Conservation (phyloP, 2,797 vertebrate species). For the Ispidina picta region DNA sequence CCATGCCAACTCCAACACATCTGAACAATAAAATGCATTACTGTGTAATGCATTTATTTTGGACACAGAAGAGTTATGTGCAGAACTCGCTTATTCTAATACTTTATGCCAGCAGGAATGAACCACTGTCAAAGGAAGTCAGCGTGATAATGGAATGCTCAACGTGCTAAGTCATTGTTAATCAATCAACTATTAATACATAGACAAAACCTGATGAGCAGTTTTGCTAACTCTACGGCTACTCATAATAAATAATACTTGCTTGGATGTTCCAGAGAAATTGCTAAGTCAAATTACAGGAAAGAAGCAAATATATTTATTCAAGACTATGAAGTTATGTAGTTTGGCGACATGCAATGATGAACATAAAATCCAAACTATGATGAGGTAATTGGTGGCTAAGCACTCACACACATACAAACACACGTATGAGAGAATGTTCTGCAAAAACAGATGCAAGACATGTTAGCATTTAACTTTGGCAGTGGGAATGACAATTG, state of each 20-base stretch:
- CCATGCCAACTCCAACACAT: conserved; percentile 75
- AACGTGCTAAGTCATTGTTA: conserved; percentile 74
- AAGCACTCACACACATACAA: conserved; percentile 62
- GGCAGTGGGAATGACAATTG: conserved; percentile 42
- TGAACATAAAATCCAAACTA: conserved; percentile 72
- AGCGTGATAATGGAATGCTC: conserved; percentile 78
- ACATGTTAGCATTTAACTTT: conserved; percentile 67
- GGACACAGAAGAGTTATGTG: conserved; percentile 64
- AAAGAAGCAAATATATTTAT: conserved; percentile 73
- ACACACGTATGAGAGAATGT: conserved; percentile 48
- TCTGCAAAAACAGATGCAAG: conserved; percentile 52
- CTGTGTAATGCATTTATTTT: conserved; percentile 78
- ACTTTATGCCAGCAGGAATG: conserved; percentile 78
- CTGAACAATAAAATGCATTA: conserved; percentile 80
- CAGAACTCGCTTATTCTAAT: conserved; percentile 73
- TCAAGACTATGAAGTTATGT: conserved; percentile 55
- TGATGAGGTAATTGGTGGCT: conserved; percentile 52
- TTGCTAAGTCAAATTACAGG: conserved; percentile 22
- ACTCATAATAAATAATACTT: conserved; percentile 68
- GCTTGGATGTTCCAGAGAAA: conserved; percentile 55
- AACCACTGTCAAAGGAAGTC: conserved; percentile 76
- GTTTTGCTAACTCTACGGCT: conserved; percentile 60
- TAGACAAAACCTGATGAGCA: conserved; percentile 54
- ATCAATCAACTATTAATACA: conserved; percentile 68
- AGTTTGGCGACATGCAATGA: conserved; percentile 77